Evolutionary conservation across 2,113 vertebrate species (phyloP).

Genomic region (Prunella himalayana): DNA sequence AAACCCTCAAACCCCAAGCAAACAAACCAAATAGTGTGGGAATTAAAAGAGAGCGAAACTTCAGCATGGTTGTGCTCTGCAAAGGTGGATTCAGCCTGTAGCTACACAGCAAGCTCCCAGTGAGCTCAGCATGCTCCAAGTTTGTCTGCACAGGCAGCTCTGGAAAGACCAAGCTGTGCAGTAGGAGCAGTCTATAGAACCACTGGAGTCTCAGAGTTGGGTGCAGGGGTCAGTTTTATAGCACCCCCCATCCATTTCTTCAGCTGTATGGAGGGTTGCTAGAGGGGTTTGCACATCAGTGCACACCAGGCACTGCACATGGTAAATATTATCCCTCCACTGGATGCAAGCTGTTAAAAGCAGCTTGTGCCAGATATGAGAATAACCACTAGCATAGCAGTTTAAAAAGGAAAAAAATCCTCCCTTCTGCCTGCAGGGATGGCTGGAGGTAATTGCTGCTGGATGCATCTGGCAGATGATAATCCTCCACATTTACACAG

Average conservation of each 20-base stretch:
- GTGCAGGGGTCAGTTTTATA: neutral
- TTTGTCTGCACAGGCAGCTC: neutral
- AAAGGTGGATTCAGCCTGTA: neutral
- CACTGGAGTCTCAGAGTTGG: neutral
- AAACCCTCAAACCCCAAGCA: neutral
- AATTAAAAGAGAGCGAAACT: neutral
- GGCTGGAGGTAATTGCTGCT: conserved; percentile 7
- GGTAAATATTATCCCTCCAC: neutral
- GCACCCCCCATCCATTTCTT: neutral
- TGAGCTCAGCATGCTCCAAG: neutral
- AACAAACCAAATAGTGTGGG: neutral
- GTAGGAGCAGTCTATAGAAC: neutral
- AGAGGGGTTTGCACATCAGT: neutral
- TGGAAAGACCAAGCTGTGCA: neutral
- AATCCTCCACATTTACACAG: neutral
- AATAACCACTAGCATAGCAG: neutral
- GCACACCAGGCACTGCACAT: neutral
- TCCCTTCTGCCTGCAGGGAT: neutral
- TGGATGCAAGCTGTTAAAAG: neutral
- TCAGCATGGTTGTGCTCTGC: neutral
- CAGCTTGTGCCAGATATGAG: neutral
- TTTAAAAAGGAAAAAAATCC: neutral
- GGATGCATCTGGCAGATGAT: neutral
- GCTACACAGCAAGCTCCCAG: neutral
- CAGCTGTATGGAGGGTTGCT: neutral